These are phyloP conservation scores for Ormyrus rosae DNA, from an alignment of 2,888 invertebrate genomes.

Conservation along the genomic window DNA sequence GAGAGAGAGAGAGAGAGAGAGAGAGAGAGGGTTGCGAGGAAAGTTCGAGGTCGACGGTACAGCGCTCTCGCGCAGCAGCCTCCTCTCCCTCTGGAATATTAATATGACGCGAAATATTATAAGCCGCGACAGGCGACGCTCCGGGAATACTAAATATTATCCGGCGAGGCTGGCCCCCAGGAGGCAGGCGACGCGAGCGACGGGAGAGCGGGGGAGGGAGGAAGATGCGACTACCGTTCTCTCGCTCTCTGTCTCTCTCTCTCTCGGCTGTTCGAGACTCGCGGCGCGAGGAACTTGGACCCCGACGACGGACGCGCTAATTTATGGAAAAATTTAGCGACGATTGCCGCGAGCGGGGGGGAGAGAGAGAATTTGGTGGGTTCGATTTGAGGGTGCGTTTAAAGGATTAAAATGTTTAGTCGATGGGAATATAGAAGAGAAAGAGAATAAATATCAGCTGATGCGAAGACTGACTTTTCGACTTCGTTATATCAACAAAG, in stretches of 20 bases:
- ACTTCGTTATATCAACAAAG: too few relatives aligned
- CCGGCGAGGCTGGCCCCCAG: slow-evolving; percentile 61
- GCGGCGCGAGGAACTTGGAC: slow-evolving; percentile 15
- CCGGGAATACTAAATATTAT: slow-evolving; percentile 75
- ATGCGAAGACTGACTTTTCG: too few relatives aligned
- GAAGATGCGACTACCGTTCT: neutral
- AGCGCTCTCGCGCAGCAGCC: slow-evolving; percentile 59
- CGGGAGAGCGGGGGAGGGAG: neutral
- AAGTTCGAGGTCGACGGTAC: slow-evolving; percentile 40
- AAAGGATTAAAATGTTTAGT: too few relatives aligned
- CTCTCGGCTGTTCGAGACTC: slow-evolving; percentile 21
- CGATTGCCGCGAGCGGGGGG: too few relatives aligned
- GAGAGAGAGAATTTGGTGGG: too few relatives aligned
- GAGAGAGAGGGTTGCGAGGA: slow-evolving; percentile 47
- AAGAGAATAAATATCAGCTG: too few relatives aligned
- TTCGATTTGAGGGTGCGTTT: too few relatives aligned
- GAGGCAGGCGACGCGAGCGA: slow-evolving; percentile 2
- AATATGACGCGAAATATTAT: slow-evolving; percentile 76
- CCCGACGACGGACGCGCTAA: slow-evolving; percentile 43
- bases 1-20: slow-evolving; percentile 12
- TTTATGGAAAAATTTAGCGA: slow-evolving; percentile 43
- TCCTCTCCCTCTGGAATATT: slow-evolving; percentile 73
- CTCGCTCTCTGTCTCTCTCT: slow-evolving; percentile 8
- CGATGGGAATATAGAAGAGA: too few relatives aligned
- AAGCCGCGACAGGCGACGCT: slow-evolving; percentile 74